Evolutionary conservation across 2,888 invertebrate genomes (phyloP).

Genomic region (Campoplex nolae): DNA sequence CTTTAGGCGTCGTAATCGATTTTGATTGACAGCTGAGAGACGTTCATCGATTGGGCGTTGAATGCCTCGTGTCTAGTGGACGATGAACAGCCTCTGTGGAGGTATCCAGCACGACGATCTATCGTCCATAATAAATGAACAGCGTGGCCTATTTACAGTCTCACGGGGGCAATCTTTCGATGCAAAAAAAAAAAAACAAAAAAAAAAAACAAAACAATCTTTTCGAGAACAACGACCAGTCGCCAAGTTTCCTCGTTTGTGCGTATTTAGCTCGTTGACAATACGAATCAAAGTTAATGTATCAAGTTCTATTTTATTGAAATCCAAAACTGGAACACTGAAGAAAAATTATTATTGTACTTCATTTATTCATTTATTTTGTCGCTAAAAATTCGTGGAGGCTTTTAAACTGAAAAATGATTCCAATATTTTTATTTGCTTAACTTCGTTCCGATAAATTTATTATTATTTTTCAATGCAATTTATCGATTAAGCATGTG

Average conservation of each 20-base stretch:
- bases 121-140: slow-evolving; percentile 67
- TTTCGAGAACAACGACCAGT: slow-evolving; percentile 45
- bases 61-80: slow-evolving; percentile 19
- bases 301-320: not conserved
- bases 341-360: not conserved
- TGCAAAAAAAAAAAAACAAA: slow-evolving; percentile 24
- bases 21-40: not conserved
- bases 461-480: not conserved
- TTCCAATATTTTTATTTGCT: not conserved
- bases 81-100: slow-evolving; percentile 37
- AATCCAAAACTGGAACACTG: not conserved
- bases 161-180: slow-evolving; percentile 38
- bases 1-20: not conserved
- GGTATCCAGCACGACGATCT: slow-evolving; percentile 65
- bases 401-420: not conserved
- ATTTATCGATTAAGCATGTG: not conserved
- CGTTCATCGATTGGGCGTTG: slow-evolving; percentile 21
- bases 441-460: not conserved
- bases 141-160: slow-evolving; percentile 63
- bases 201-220: slow-evolving; percentile 38
- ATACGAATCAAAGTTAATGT: slow-evolving; percentile 11
- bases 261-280: slow-evolving; percentile 38
- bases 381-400: not conserved
- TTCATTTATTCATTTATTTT: too few relatives aligned
- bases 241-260: slow-evolving; percentile 53